phyloP scores from a whole-genome alignment of 1,140 invertebrate genomes.

The Drosophila repletoides region DNA sequence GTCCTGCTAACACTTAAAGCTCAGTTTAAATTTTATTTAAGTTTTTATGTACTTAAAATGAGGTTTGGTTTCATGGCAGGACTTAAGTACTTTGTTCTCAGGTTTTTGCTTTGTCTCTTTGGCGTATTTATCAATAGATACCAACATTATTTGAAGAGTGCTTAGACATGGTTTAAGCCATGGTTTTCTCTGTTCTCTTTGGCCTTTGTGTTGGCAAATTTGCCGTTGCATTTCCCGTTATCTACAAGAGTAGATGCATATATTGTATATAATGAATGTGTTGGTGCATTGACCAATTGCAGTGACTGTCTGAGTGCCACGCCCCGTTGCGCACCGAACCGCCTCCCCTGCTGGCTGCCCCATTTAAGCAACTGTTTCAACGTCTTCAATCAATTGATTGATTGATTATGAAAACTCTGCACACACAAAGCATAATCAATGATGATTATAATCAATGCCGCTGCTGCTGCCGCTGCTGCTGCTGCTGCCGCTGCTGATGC shows the following conservation, averaged over 20 bases:
- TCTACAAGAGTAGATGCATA: neutral
- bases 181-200: too few relatives aligned
- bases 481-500: conserved; percentile 36
- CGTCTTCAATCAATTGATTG: conserved; percentile 45
- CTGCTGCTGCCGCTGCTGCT: conserved; percentile 2
- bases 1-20: too few relatives aligned
- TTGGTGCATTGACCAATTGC: conserved; percentile 19
- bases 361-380: conserved; percentile 24
- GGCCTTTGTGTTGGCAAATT: neutral
- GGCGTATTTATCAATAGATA: too few relatives aligned
- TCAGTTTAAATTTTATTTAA: too few relatives aligned
- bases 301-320: neutral
- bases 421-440: conserved; percentile 43
- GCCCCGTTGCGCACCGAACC: neutral
- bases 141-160: too few relatives aligned
- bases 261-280: neutral
- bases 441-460: conserved; percentile 29
- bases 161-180: too few relatives aligned
- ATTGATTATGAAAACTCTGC: conserved; percentile 57
- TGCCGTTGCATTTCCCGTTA: conserved; percentile 18
- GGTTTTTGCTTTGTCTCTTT: too few relatives aligned
- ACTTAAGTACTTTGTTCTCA: too few relatives aligned
- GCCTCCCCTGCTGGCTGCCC: neutral
- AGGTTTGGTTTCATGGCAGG: too few relatives aligned
- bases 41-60: too few relatives aligned